Evolutionary conservation across 2,797 vertebrate species (phyloP), one percentile per base, ranked within the genome.

Genomic region (Myotis findleyi): DNA sequence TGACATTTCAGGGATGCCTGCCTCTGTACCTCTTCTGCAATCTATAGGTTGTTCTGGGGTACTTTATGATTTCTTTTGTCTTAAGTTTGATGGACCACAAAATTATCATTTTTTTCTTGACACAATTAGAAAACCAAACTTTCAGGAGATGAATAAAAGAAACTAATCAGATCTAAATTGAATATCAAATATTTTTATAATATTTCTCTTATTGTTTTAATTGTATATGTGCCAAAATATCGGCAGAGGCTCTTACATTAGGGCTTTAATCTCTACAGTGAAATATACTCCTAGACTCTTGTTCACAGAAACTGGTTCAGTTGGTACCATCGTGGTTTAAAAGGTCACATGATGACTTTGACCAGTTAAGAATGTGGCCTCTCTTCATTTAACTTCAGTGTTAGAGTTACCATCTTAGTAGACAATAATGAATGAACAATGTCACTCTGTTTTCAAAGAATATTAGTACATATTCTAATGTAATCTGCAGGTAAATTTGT

Each of bases 61-160:
- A 6, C 59, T 81, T 38, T 84, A 18, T 23, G 44, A 12, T 57
- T 87, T 27, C 57, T 73, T 66, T 47, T 75, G 25, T 53, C 66
- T 80, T 68, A 85, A 49, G 16, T 68, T 88, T 33, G 62, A 79
- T 25, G 30, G 33, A 7, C 23, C 23, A 6, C 38, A 79, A 71
- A 84, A 71, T 47, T 25, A 16, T 33, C 16, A 1, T 27, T 66
- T 91, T 55, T 66, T 49, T 69, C 44, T 30, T 89, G 9, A 49
- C 17, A 18, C 64, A 53, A 12, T 66, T 76, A 55, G 62, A 76
- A 90, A 92, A 71, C 18, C 27, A 64, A 6, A 27, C 55, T 93
- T 88, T 66, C n/a, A 77, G 77, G n/a, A 85, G 20, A 73, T 38
- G 17, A 75, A 13, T 55, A 72, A 81, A 51, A 81, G 41, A 91